phyloP scores from a whole-genome alignment of 2,888 invertebrate genomes.

The Cheilosia pagana region DNA sequence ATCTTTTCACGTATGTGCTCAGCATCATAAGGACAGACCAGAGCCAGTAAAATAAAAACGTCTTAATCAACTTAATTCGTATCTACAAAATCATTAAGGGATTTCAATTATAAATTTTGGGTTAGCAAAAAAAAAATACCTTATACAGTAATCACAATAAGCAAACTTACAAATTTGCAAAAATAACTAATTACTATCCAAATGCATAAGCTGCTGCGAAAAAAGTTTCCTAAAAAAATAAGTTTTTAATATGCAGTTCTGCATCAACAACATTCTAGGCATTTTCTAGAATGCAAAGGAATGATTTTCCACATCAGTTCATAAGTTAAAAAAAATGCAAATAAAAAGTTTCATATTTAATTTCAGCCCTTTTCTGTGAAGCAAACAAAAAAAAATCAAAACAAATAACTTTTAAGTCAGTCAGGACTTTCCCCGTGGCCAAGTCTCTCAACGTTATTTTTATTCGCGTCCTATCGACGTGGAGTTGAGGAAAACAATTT shows the following conservation, averaged over 20 bases:
- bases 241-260: conserved; percentile 9
- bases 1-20: too few relatives aligned
- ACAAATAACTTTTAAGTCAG: conserved; percentile 6
- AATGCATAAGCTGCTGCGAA: neutral
- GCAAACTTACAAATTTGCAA: neutral
- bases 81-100: too few relatives aligned
- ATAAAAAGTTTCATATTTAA: conserved; percentile 25
- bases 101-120: too few relatives aligned
- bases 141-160: too few relatives aligned
- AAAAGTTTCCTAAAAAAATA: neutral
- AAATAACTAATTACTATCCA: conserved; percentile 2
- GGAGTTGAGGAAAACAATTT: conserved; percentile 40
- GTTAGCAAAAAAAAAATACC: too few relatives aligned
- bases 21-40: too few relatives aligned
- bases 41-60: too few relatives aligned
- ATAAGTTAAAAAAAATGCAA: conserved; percentile 17
- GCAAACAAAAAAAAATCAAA: conserved; percentile 9
- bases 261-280: too few relatives aligned
- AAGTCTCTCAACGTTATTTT: neutral
- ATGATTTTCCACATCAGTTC: conserved; percentile 33
- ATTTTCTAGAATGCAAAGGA: conserved; percentile 6
- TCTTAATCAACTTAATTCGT: too few relatives aligned
- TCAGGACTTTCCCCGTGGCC: neutral
- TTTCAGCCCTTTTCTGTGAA: conserved; percentile 9
- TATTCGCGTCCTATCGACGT: neutral